Conservation (phyloP, 2,113 vertebrate species). For the Pedionomus torquatus region DNA sequence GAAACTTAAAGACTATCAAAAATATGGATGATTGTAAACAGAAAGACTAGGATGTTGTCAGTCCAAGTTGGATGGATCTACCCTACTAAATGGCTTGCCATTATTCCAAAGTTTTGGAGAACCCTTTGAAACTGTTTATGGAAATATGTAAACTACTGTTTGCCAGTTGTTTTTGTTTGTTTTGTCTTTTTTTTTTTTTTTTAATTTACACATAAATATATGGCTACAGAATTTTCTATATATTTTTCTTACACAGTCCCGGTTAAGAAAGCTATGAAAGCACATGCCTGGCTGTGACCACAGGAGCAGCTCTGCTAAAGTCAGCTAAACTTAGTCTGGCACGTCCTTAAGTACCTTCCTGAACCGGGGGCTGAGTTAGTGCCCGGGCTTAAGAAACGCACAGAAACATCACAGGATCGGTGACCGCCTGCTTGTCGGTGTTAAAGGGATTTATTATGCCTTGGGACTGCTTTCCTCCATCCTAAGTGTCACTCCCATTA, state of each 20-base stretch:
- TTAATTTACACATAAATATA: constrained; percentile 51
- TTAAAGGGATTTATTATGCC: background rate
- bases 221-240: background rate
- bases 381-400: background rate
- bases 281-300: background rate
- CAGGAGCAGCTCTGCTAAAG: background rate
- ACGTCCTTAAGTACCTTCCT: background rate
- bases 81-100: background rate
- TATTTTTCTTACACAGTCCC: background rate
- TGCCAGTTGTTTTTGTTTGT: background rate
- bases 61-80: constrained; percentile 15
- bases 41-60: constrained; percentile 9
- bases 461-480: background rate
- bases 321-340: background rate
- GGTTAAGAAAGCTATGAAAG: background rate
- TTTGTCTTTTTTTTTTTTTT: background rate
- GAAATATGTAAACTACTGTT: constrained; percentile 4
- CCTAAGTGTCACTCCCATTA: background rate
- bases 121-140: background rate
- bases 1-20: background rate
- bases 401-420: constrained; percentile 13
- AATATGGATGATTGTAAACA: constrained; percentile 42
- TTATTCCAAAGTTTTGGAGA: background rate
- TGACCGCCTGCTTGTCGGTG: constrained; percentile 17
- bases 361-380: background rate